Evolutionary conservation across 1,140 invertebrate species (phyloP).

Genomic region (Sinella curviseta): DNA sequence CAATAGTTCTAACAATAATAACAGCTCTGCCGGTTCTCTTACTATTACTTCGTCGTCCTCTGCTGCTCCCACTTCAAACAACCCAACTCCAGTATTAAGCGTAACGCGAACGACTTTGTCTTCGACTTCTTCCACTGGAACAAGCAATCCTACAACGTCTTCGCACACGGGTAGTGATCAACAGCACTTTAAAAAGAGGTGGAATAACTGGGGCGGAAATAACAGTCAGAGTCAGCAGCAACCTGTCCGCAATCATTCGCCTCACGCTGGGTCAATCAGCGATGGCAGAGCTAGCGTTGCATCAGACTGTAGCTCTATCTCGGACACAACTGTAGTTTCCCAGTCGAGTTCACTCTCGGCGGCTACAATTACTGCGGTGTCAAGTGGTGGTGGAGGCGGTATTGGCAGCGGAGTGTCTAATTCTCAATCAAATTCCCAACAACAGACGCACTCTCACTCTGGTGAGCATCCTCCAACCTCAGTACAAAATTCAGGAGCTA

Average conservation of each 20-base stretch:
- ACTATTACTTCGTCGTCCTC: not conserved
- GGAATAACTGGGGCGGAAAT: constrained; percentile 30
- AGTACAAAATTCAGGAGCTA: constrained; percentile 12
- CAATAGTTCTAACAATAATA: not conserved
- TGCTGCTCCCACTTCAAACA: constrained; percentile 15
- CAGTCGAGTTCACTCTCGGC: constrained; percentile 1
- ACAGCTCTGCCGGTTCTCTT: not conserved
- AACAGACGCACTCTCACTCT: not conserved
- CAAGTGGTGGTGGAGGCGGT: not conserved
- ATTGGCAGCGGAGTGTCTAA: not conserved
- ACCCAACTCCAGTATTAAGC: not conserved
- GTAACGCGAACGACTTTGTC: not conserved
- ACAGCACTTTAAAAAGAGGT: constrained; percentile 42
- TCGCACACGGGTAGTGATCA: constrained; percentile 18
- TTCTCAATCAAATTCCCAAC: not conserved
- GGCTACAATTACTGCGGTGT: constrained; percentile 10
- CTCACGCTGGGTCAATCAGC: not conserved
- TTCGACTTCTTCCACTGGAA: not conserved
- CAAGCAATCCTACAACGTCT: not conserved
- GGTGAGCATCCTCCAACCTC: no score
- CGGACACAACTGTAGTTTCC: constrained; percentile 6
- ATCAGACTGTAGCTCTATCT: constrained; percentile 39
- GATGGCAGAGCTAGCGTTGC: constrained; percentile 46
- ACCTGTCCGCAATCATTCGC: not conserved
- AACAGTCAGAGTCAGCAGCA: not conserved